These are phyloP conservation scores for Pantherophis guttatus DNA, from an alignment of 2,113 vertebrate species.

Conservation along the genomic window DNA sequence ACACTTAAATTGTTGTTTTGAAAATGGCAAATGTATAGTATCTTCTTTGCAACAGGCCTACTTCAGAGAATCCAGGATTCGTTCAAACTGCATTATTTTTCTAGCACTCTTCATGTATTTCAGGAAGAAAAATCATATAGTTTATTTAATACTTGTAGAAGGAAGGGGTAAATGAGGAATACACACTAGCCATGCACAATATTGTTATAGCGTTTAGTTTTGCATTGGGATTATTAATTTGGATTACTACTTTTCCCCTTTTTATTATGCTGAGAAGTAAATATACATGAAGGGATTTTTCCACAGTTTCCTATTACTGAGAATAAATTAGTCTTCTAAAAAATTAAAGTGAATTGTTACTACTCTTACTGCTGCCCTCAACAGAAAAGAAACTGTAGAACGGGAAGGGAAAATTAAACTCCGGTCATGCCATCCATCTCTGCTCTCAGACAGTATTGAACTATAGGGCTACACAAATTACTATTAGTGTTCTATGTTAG, in stretches of 20 bases:
- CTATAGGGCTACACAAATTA: constrained; percentile 81
- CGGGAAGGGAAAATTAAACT: constrained; percentile 60
- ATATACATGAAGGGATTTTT: constrained; percentile 57
- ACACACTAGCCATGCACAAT: constrained; percentile 31
- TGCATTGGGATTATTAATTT: constrained; percentile 27
- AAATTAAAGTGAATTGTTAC: constrained; percentile 59
- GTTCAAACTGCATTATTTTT: constrained; percentile 21
- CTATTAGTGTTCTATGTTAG: constrained; percentile 76
- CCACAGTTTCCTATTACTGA: constrained; percentile 67
- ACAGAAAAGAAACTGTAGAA: constrained; percentile 47
- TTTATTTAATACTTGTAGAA: background rate
- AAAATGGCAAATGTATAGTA: background rate
- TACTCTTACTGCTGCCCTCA: constrained; percentile 64
- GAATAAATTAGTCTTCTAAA: constrained; percentile 61
- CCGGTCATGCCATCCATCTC: constrained; percentile 63
- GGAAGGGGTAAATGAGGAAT: constrained; percentile 16
- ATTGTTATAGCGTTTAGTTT: constrained; percentile 32
- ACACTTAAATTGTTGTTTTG: background rate
- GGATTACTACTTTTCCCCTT: constrained; percentile 55
- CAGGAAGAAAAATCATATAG: constrained; percentile 29
- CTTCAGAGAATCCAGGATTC: constrained; percentile 20
- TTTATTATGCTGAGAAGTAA: constrained; percentile 47
- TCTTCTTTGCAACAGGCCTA: background rate
- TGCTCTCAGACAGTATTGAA: constrained; percentile 74
- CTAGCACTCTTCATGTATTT: constrained; percentile 22